Base-by-base conservation (phyloP, 2,113 vertebrate genomes). In the Bos javanicus region DNA sequence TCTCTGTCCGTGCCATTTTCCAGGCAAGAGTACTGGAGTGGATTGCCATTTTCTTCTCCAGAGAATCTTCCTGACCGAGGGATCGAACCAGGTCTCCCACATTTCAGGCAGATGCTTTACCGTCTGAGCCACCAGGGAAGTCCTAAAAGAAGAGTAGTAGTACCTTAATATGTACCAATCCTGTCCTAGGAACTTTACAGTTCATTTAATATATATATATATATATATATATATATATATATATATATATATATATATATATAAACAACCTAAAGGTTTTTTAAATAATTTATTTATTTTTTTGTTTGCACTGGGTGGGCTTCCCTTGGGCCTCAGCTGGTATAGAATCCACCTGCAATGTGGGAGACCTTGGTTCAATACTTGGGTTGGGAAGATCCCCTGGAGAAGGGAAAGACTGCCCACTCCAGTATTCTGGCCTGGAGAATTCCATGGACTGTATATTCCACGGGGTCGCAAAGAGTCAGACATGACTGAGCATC, bases 101-200 rank as follows among this genome's bases (percentile, higher is more conserved):
- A 23, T 71, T 71, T 36, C n/a, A 36, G 19, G 67, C n/a, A 71
- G n/a, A 36, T 71, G 67, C 67, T 12, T 36, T 71, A 71, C 67
- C 0, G 0, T 71, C 5, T 71, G 67, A 39, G 10, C 19, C 67
- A 23, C n/a, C 5, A 39, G 19, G n/a, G 19, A 71, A 39, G 5
- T 71, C 67, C 10, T 71, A 39, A 71, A 71, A 39, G 17, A 71
- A 36, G 57, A 36, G 2, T 48, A 10, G 23, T 30, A 50, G 43
- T 28, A 86, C 14, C 46, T 95, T 54, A 91, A 84, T 28, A 54
- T 28, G 13, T n/a, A 28, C 8, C 52, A 78, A 8, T 86, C 5
- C 2, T 85, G 21, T 39, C 23, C 52, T 67, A 50, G 74, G 26
- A 86, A 86, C 21, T 83, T 90, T 9, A 10, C 19, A 84, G 67